Evolutionary conservation across 2,797 vertebrate genomes (phyloP), one percentile per base, ranked within the genome.

Genomic region (Balearica regulorum): DNA sequence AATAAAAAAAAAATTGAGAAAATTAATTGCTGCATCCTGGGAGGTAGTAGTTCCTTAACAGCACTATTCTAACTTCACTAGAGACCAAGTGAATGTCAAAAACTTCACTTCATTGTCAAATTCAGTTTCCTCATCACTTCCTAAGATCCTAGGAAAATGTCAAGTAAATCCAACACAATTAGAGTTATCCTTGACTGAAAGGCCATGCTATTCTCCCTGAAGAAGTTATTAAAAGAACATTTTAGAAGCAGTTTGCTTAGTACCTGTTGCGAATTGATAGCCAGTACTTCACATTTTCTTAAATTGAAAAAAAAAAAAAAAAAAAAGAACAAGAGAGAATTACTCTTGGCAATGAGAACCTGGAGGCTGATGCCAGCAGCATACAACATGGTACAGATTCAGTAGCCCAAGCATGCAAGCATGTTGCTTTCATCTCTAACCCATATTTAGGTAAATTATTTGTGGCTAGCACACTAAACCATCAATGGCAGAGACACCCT

Each of bases 171-270:
- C 92, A 97, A 94, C 49, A 95, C 81, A 97, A 95, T 97, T 97
- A 97, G 96, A 96, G 35, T 22, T 87, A 96, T 87, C 65, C 60
- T 94, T 96, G 95, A 89, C 82, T 94, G 88, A 97, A 97, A 97
- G 91, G 90, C 91, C 83, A 93, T 90, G 70, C 33, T 94, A 69
- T 96, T 97, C 82, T 97, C 93, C 84, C 96, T 96, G 91, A 97
- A 96, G 89, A 97, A 97, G 90, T 96, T 97, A 97, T 97, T 97
- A 94, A 97, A 97, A 92, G 93, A 93, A 95, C 70, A 97, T 95
- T 97, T 97, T 97, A 94, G 83, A 94, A 69, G 75, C 87, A 85
- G 78, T 95, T 97, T 97, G 89, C 81, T 97, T 95, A 91, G 90
- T 92, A 95, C 37, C 81, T 95, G 93, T 97, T 86, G 92, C 96